phyloP scores from a whole-genome alignment of 2,113 vertebrate species.

The Aegotheles bennettii region DNA sequence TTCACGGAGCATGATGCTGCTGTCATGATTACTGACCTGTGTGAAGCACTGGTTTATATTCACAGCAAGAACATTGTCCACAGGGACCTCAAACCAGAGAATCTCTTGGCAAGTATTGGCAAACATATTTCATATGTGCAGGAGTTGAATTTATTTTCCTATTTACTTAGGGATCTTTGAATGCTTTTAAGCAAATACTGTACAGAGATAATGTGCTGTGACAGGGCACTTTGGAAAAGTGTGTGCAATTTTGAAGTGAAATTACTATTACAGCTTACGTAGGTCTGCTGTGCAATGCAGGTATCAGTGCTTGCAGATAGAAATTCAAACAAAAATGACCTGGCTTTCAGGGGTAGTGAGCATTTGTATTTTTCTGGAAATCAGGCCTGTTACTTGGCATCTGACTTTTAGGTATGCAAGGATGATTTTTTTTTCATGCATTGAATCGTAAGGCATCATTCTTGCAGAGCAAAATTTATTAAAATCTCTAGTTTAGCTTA shows the following conservation, averaged over 20 bases:
- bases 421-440: background rate
- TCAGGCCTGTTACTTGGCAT: background rate
- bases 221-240: background rate
- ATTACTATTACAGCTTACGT: background rate
- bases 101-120: constrained; percentile 84
- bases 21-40: constrained; percentile 87
- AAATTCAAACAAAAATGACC: background rate
- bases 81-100: constrained; percentile 96
- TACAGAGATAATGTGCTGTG: background rate
- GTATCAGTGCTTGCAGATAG: background rate
- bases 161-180: background rate
- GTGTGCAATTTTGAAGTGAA: background rate
- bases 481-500: background rate
- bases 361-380: background rate
- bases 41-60: constrained; percentile 88
- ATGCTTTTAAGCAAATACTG: background rate
- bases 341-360: background rate
- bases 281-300: background rate
- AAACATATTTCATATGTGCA: background rate
- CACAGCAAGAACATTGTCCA: constrained; percentile 91
- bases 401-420: background rate
- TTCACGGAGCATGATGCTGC: constrained; percentile 86
- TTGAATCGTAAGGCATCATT: background rate
- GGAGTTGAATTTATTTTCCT: background rate
- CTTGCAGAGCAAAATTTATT: background rate